These are phyloP conservation scores for Isotomurus palustris DNA, from an alignment of 2,888 invertebrate genomes.

Conservation along the genomic window DNA sequence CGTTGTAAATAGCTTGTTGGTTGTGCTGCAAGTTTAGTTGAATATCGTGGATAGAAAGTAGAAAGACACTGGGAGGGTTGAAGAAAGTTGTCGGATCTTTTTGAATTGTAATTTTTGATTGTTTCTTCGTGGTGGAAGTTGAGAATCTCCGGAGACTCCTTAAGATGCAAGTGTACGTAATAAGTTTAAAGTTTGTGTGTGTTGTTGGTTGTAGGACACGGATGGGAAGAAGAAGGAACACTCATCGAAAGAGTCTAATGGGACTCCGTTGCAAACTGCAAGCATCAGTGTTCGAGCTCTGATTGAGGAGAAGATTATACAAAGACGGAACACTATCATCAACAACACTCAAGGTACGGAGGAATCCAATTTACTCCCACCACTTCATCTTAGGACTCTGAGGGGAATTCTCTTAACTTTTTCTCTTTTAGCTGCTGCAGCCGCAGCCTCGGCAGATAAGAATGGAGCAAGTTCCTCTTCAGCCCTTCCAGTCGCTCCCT, in stretches of 20 bases:
- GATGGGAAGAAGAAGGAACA: constrained; percentile 42
- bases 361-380: neutral
- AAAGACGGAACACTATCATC: constrained; percentile 61
- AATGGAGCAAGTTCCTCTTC: neutral
- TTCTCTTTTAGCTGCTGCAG: neutral
- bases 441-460: neutral
- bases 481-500: neutral
- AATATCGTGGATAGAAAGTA: no score
- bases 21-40: no score
- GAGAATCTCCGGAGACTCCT: no score
- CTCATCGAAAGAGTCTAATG: constrained; percentile 35
- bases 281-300: constrained; percentile 84
- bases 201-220: constrained; percentile 35
- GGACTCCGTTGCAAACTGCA: constrained; percentile 85
- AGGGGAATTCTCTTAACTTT: no score
- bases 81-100: no score
- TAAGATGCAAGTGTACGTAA: no score
- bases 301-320: constrained; percentile 89
- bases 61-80: no score
- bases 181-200: no score
- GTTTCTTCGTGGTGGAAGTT: no score
- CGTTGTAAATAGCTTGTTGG: no score
- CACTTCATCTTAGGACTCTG: neutral
- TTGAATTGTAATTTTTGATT: no score
- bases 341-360: constrained; percentile 25